These are phyloP conservation scores for Myrmophylax atrothorax DNA, from an alignment of 2,113 vertebrate species.

Conservation along the genomic window DNA sequence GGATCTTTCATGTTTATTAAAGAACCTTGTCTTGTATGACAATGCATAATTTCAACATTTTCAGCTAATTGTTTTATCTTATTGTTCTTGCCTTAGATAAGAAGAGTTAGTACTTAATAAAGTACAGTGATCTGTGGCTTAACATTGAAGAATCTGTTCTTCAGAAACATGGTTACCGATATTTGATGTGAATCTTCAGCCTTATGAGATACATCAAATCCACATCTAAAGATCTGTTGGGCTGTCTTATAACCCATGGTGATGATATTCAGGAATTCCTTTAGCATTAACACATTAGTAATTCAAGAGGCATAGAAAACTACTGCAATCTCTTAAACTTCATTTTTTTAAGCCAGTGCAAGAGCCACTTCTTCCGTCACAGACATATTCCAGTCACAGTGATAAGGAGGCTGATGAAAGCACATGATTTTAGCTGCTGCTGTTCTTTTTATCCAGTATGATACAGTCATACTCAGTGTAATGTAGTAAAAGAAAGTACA, in stretches of 20 bases:
- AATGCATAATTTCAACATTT: neutral
- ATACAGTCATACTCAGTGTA: neutral
- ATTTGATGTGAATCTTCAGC: neutral
- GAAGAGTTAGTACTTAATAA: neutral
- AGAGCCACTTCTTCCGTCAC: neutral
- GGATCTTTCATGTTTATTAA: neutral
- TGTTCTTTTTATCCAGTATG: neutral
- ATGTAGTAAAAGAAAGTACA: neutral
- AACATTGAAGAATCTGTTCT: neutral
- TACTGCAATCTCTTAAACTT: neutral
- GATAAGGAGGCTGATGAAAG: neutral
- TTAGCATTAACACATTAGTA: neutral
- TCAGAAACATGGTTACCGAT: neutral
- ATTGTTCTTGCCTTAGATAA: neutral
- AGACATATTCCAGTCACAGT: neutral
- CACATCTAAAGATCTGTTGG: neutral
- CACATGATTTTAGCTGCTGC: neutral
- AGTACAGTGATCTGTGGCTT: neutral
- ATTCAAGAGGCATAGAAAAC: neutral
- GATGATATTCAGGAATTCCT: neutral
- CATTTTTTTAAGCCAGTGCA: neutral
- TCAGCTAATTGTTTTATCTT: neutral
- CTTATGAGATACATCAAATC: neutral
- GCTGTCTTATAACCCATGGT: neutral
- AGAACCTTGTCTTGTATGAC: neutral